Percentiles rank a stretch among this genome's conserved stretches.
These are phyloP conservation scores for Megaceryle torquata DNA, from an alignment of 2,113 vertebrate genomes.

Conservation along the genomic window DNA sequence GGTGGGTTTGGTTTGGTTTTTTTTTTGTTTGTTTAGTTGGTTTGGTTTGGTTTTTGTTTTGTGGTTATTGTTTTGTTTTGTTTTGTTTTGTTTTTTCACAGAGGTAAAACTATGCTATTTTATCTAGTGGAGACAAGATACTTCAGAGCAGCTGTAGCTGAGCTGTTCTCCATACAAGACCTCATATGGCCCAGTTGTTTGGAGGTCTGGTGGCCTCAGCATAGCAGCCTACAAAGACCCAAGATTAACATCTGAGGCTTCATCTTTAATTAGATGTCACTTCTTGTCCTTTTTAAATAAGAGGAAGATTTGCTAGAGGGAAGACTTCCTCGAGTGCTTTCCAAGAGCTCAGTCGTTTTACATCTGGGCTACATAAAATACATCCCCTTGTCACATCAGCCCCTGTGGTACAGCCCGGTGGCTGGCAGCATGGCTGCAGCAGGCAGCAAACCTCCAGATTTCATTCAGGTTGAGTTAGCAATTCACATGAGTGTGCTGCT, in stretches of 20 bases:
- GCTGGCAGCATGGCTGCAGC: not conserved
- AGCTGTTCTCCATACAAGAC: not conserved
- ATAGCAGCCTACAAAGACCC: not conserved
- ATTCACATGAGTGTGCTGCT: not conserved
- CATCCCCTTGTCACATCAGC: rapidly evolving
- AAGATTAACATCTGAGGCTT: not conserved
- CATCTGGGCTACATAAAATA: not conserved
- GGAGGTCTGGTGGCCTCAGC: not conserved
- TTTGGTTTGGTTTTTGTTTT: too few species aligned
- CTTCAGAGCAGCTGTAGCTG: not conserved
- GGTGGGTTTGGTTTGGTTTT: too few species aligned
- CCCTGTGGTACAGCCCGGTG: rapidly evolving
- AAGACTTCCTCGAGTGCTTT: not conserved
- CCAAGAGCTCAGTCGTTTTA: not conserved
- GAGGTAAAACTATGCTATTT: not conserved
- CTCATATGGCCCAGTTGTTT: not conserved
- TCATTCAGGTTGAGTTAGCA: not conserved
- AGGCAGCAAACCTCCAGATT: not conserved
- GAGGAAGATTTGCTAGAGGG: not conserved
- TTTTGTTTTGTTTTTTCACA: not conserved
- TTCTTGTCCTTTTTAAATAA: not conserved
- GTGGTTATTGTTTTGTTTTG: too few species aligned
- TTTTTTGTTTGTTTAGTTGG: not conserved
- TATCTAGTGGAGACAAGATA: not conserved
- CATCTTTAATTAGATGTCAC: not conserved